Evolutionary conservation across 2,797 vertebrate species (phyloP), one percentile per base, ranked within the genome.

Genomic region (Varecia variegata): DNA sequence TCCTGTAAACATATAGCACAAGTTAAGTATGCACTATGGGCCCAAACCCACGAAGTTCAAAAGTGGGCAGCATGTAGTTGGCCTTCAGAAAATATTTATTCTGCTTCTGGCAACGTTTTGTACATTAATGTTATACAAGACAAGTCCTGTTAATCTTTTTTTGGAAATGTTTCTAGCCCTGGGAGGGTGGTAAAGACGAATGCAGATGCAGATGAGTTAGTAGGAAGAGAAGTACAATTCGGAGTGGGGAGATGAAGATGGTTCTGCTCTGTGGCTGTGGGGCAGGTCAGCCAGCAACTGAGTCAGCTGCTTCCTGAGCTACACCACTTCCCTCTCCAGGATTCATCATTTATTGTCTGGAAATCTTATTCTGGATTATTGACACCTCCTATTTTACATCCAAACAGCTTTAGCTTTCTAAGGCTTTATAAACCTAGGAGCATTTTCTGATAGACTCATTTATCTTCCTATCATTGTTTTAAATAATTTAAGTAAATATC

Each of bases 401-500:
- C 43, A 43, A 60, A 35, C 4, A 68, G 9, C 2, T 70, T 94
- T 52, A 45, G 0, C 7, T 85, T 43, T 62, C 68, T 80, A 62
- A 84, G 25, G 1, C 40, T 50, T 70, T 82, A 52, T 27, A 76
- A 65, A 47, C 11, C 43, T 71, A 45, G 35, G 20, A 74, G 2
- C 62, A 56, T 62, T 82, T 93, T 88, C 35, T 60, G 8, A 76
- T 85, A 30, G 21, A 88, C 47, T 74, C 4, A 30, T 73, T 95
- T 94, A 38, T 14, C 25, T 86, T 93, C 40, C 45, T 82, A 7
- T 77, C 5, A 65, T 70, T 14, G 54, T 27, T 54, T 86, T 90
- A 81, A 30, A 21, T 54, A 94, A 82, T 50, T 86, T n/a, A 67
- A 94, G 56, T 60, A 67, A 92, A n/a, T 86, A 74, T 73, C 65